These are phyloP conservation scores for Bradypus variegatus DNA, from an alignment of 2,797 vertebrate species.

Conservation along the genomic window DNA sequence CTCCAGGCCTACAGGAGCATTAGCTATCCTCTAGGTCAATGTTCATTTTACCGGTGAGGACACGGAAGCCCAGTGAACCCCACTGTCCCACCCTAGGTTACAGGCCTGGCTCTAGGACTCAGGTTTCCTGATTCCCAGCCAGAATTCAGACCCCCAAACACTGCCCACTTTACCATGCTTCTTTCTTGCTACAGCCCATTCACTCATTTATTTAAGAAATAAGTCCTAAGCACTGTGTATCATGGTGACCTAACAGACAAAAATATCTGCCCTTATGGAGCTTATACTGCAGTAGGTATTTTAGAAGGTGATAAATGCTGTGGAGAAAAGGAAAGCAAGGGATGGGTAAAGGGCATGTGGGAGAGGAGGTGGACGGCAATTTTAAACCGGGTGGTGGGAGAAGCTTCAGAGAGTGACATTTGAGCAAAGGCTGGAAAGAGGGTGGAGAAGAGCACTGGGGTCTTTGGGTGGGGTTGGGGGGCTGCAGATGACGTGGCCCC, in stretches of 20 bases:
- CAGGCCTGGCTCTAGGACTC: neutral
- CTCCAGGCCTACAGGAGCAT: neutral
- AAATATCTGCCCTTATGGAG: neutral
- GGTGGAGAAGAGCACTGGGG: neutral
- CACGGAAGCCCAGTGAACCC: neutral
- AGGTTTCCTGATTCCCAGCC: neutral
- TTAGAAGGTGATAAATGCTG: neutral
- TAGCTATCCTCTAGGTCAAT: neutral
- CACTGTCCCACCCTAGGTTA: neutral
- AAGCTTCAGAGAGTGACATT: neutral
- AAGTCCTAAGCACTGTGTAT: neutral
- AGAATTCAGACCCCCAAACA: neutral
- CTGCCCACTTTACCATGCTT: neutral
- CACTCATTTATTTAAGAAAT: neutral
- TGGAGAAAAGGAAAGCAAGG: neutral
- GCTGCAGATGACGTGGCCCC: neutral
- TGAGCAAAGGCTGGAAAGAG: neutral
- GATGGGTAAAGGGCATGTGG: neutral
- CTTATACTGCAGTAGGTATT: neutral
- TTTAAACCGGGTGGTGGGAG: neutral
- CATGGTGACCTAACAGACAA: neutral
- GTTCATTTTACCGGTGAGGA: neutral
- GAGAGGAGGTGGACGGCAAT: neutral
- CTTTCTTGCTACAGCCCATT: neutral
- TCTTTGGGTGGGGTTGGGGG: fast-evolving